Conservation (phyloP, 2,797 vertebrate species). For the Sphaeramia orbicularis region DNA sequence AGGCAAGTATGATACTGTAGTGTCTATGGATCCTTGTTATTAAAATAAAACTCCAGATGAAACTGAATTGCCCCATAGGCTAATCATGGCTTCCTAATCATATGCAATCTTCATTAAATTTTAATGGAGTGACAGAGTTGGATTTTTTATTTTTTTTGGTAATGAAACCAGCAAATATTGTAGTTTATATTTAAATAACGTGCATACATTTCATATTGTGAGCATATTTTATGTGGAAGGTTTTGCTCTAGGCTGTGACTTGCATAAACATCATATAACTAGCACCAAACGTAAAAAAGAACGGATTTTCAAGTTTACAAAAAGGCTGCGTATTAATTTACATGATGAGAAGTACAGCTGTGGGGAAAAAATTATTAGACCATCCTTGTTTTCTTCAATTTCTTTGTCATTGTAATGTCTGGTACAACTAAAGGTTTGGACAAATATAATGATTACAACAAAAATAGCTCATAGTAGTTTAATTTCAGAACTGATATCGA, state of each 20-base stretch:
- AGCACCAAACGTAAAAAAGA: neutral
- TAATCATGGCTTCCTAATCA: constrained; percentile 22
- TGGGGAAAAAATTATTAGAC: too few species aligned
- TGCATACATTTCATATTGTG: neutral
- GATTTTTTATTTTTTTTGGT: neutral
- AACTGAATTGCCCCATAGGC: neutral
- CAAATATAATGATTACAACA: too few species aligned
- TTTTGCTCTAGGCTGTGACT: neutral
- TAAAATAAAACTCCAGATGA: constrained; percentile 17
- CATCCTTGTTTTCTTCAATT: too few species aligned
- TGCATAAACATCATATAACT: neutral
- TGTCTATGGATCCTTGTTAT: constrained; percentile 7
- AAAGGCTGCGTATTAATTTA: too few species aligned
- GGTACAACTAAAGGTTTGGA: too few species aligned
- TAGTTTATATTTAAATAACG: constrained; percentile 14
- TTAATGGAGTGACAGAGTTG: constrained; percentile 20
- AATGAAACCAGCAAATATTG: neutral
- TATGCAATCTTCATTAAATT: constrained; percentile 22
- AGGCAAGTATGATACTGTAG: constrained; percentile 9
- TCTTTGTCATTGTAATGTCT: too few species aligned
- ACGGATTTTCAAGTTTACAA: too few species aligned
- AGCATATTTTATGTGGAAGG: too few species aligned
- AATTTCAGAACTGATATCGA: too few species aligned
- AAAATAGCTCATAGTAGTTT: too few species aligned
- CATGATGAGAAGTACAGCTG: too few species aligned